These are phyloP conservation scores for Orchestia grillus DNA, from an alignment of 1,140 invertebrate genomes.

Conservation along the genomic window DNA sequence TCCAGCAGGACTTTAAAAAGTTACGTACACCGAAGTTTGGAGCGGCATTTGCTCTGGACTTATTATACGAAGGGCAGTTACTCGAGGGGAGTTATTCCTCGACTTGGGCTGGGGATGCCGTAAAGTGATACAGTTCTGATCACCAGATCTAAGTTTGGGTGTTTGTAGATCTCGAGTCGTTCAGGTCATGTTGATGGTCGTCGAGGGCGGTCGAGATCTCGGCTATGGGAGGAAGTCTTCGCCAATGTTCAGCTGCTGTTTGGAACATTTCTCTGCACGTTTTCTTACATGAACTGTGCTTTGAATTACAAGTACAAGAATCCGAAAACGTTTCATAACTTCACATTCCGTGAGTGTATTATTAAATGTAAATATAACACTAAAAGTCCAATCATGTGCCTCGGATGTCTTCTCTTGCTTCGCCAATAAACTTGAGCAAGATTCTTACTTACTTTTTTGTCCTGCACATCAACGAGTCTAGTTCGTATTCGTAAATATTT, in stretches of 20 bases:
- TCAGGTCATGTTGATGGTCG: neutral
- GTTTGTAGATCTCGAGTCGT: neutral
- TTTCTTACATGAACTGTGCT: neutral
- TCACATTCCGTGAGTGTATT: neutral
- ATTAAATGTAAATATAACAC: neutral
- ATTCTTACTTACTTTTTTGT: too few species aligned
- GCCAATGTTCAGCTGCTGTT: neutral
- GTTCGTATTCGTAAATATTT: too few species aligned
- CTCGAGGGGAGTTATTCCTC: neutral
- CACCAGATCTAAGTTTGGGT: slow-evolving; percentile 4
- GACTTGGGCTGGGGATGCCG: neutral
- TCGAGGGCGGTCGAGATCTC: neutral
- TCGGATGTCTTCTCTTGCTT: too few species aligned
- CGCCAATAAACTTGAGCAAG: too few species aligned
- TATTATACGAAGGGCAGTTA: neutral
- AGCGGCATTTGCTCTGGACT: neutral
- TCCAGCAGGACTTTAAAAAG: too few species aligned
- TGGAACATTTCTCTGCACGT: neutral
- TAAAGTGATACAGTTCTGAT: slow-evolving; percentile 9
- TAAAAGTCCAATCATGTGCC: too few species aligned
- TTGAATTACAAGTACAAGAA: neutral
- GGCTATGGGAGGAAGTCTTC: neutral
- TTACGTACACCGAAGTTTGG: too few species aligned
- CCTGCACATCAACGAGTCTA: too few species aligned
- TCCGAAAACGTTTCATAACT: neutral